These are phyloP conservation scores for Xestobium rufovillosum DNA, from an alignment of 2,888 invertebrate species.

Conservation along the genomic window DNA sequence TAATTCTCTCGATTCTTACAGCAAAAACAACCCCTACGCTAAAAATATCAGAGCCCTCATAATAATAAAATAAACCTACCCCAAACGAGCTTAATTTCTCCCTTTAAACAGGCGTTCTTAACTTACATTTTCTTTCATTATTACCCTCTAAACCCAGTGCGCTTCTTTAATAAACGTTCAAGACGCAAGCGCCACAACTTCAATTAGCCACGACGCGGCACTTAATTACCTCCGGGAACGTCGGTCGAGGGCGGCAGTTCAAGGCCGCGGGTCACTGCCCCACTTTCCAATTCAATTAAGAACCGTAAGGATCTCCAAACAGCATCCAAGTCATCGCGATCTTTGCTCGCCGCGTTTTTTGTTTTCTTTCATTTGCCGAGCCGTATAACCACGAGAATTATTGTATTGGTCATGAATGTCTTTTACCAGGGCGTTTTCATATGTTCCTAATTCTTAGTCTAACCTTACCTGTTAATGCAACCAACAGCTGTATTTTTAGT, in stretches of 20 bases:
- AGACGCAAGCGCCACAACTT: constrained; percentile 39
- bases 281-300: constrained; percentile 30
- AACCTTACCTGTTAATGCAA: too few species aligned
- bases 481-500: too few species aligned
- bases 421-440: too few species aligned
- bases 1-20: too few species aligned
- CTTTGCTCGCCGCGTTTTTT: too few species aligned
- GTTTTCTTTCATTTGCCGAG: too few species aligned
- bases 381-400: too few species aligned
- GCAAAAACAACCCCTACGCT: too few species aligned
- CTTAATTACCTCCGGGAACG: constrained; percentile 42
- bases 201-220: constrained; percentile 41
- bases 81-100: constrained; percentile 43
- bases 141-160: constrained; percentile 42
- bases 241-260: constrained; percentile 35
- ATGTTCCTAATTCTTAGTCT: too few species aligned
- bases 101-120: constrained; percentile 42
- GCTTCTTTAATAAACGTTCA: constrained; percentile 40
- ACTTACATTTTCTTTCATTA: constrained; percentile 41
- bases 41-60: too few species aligned
- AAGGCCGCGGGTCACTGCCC: constrained; percentile 38
- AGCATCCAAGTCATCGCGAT: too few species aligned
- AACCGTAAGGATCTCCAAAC: not conserved
- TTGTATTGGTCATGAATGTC: too few species aligned
- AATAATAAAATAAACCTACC: constrained; percentile 42